phyloP scores from a whole-genome alignment of 2,888 invertebrate species.

The Thecocarcelia acutangulata region DNA sequence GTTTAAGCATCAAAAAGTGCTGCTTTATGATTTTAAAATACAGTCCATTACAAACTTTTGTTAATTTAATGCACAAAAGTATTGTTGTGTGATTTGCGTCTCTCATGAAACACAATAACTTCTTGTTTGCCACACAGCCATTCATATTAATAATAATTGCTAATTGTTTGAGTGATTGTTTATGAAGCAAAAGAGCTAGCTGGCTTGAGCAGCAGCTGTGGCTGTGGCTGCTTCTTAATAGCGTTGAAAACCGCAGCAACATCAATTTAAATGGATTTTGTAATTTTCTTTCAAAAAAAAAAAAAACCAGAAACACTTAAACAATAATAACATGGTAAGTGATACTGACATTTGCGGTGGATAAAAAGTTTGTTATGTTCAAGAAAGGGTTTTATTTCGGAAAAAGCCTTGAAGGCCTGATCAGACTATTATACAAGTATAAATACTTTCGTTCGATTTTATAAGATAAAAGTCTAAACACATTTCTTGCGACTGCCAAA shows the following conservation, averaged over 20 bases:
- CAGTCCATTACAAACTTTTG: conserved; percentile 3
- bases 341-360: conserved; percentile 22
- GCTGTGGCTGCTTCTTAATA: conserved; percentile 22
- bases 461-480: too few relatives aligned
- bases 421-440: too few relatives aligned
- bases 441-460: too few relatives aligned
- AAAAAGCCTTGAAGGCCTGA: too few relatives aligned
- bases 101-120: background rate
- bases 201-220: background rate
- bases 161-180: conserved; percentile 33
- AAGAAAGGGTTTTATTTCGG: background rate
- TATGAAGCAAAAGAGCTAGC: background rate
- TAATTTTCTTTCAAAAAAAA: conserved; percentile 26
- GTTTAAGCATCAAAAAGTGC: conserved; percentile 1
- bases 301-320: background rate
- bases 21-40: background rate
- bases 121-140: conserved; percentile 20
- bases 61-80: conserved; percentile 1
- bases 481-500: too few relatives aligned
- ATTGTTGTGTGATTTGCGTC: conserved; percentile 7
- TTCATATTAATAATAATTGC: conserved; percentile 50
- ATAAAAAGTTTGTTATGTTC: background rate
- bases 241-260: conserved; percentile 46
- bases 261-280: conserved; percentile 49
- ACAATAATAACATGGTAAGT: conserved; percentile 3